Evolutionary conservation across 1,140 invertebrate species (phyloP), one percentile per base, ranked within the genome.

Genomic region (Drosophila obscura): DNA sequence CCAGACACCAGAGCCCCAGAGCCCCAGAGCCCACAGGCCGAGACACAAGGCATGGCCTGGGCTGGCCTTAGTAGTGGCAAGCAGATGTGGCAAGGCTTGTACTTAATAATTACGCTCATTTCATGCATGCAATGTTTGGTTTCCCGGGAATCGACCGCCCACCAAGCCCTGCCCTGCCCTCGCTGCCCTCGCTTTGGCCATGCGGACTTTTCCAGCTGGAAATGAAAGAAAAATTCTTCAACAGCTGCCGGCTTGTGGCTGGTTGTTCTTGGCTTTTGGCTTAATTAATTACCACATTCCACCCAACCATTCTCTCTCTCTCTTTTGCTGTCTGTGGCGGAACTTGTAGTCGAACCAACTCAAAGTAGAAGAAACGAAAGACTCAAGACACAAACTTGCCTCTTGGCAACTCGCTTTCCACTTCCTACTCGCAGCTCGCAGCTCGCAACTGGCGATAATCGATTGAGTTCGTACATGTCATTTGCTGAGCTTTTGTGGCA

Each of bases 31-130:
- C 5, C 26, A 26, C 5, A 26, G 19, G 5, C 5, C 7, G 6
- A 8, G 28, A 9, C 28, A 31, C 31, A 31, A 3, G 31, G 6
- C 8, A 2, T 31, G 28, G 31, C 31, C 31, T 31, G 35, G 9
- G 11, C 11, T 24, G 4, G 22, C 4, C 35, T 39, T 39, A 39
- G 35, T 13, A 39, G 48, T 53, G 39, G 35, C 57, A 11, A 35
- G 31, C 71, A 65, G 22, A 24, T 69, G 75, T 80, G 73, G 66
- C 72, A 61, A 58, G 65, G 65, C 64, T 71, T 60, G 84, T 87
- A 87, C 79, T 87, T 87, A 88, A 87, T 87, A 87, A 87, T 87
- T 87, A 87, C 80, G 76, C 80, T 89, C 84, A 89, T 87, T 83
- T 87, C 84, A 89, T 87, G 83, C 83, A 87, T 87, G 83, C 83